Evolutionary conservation across 2,113 vertebrate species (phyloP).

Genomic region (Lepidothrix coronata): DNA sequence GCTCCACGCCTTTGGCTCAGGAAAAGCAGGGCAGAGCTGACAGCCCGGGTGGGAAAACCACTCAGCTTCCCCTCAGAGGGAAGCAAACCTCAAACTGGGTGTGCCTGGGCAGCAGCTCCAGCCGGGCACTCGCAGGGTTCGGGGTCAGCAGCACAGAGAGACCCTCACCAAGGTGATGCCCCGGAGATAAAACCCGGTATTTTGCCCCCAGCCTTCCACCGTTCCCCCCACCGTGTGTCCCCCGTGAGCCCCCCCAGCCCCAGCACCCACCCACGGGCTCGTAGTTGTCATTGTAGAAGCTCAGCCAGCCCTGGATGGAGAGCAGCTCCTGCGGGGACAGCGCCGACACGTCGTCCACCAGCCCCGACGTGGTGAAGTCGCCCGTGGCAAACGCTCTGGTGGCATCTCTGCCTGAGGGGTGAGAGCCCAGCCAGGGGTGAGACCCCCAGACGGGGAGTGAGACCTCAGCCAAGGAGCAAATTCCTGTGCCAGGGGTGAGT

Average conservation of each 20-base stretch:
- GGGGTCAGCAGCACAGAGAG: neutral
- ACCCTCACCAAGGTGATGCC: accelerated
- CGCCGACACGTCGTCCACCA: slow-evolving; percentile 83
- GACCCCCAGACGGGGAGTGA: neutral
- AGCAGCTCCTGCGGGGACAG: slow-evolving; percentile 79
- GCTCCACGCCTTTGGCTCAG: accelerated
- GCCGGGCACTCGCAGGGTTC: accelerated
- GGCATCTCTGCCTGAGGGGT: slow-evolving; percentile 84
- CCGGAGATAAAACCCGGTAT: accelerated
- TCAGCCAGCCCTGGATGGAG: slow-evolving; percentile 83
- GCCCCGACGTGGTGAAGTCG: slow-evolving; percentile 82
- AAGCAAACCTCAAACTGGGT: neutral
- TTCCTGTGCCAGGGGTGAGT: neutral
- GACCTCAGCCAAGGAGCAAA: neutral
- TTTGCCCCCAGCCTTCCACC: accelerated
- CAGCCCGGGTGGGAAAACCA: neutral
- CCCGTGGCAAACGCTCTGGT: slow-evolving; percentile 88
- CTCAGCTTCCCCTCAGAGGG: neutral
- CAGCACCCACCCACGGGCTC: slow-evolving; percentile 75
- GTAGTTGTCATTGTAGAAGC: slow-evolving; percentile 86
- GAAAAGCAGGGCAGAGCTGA: neutral
- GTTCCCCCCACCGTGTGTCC: accelerated
- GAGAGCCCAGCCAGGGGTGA: neutral
- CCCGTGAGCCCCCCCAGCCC: accelerated
- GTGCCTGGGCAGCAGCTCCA: neutral